Conservation (phyloP, 2,888 invertebrate genomes). For the Cryptophagus acutangulus region DNA sequence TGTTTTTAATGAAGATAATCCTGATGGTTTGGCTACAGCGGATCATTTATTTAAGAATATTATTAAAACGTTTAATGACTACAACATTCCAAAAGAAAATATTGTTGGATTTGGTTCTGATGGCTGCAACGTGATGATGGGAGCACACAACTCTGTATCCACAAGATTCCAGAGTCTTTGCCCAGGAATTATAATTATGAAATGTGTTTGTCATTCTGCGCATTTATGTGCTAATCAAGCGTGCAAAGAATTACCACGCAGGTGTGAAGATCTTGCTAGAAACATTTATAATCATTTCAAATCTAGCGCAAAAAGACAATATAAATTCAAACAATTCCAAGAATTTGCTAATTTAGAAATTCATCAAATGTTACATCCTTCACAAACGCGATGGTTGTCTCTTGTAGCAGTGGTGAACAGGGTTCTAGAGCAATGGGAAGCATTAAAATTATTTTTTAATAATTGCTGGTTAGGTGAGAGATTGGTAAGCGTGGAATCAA, state of each 20-base stretch:
- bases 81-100: conserved; percentile 31
- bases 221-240: conserved; percentile 37
- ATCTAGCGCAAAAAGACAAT: conserved; percentile 20
- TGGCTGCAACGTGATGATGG: conserved; percentile 39
- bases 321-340: conserved; percentile 20
- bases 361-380: conserved; percentile 18
- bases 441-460: conserved; percentile 5
- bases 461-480: neutral
- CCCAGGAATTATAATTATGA: conserved; percentile 34
- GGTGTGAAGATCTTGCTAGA: conserved; percentile 34
- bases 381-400: conserved; percentile 25
- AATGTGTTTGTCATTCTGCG: conserved; percentile 38
- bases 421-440: conserved; percentile 28
- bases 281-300: conserved; percentile 32
- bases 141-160: conserved; percentile 34
- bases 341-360: conserved; percentile 17
- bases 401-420: conserved; percentile 33
- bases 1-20: conserved; percentile 4
- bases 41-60: conserved; percentile 12
- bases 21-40: conserved; percentile 10
- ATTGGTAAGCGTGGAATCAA: neutral
- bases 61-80: conserved; percentile 16
- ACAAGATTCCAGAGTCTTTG: conserved; percentile 28
- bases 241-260: conserved; percentile 34
- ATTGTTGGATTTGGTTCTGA: conserved; percentile 40